Evolutionary conservation across 2,113 vertebrate genomes (phyloP), one percentile per base, ranked within the genome.

Genomic region (Aegotheles bennettii): DNA sequence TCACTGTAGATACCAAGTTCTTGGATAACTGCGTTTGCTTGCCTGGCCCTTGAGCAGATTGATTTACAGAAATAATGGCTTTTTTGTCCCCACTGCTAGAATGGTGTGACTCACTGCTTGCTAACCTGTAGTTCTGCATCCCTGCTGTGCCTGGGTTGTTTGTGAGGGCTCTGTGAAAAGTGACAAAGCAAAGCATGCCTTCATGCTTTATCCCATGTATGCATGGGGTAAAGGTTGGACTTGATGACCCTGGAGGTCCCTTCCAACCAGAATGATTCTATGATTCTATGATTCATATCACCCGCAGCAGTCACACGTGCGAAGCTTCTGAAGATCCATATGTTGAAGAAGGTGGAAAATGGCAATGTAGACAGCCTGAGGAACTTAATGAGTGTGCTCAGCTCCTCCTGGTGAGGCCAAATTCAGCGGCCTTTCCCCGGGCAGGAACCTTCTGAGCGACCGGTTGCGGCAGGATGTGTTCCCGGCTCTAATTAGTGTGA

Each of bases 341-440:
- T 20, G 18, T 25, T 80, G 50, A 64, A 50, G 31, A 50, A 79
- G 23, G 31, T 51, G 35, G 71, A 31, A 61, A 61, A 78, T 17
- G 17, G 40, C 71, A 18, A 3, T 14, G 47, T 7, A 20, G 16
- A 3, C 71, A 51, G 48, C 53, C 14, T 13, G 43, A 67, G 21
- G 51, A 59, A 23, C 35, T 36, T 68, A 47, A 26, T 26, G 24
- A 61, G 31, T 28, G n/a, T 45, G 23, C 59, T 73, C 53, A 45
- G 19, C 48, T 92, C 24, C 47, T 40, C 40, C 42, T 20, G 36
- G 47, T 1, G 3, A 86, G 70, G 43, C 59, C 53, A 25, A 45
- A 33, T 57, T 63, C 2, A 0, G 5, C 3, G 9, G 36, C 38
- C 16, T 67, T 48, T 67, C 57, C 24, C 80, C 1, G 1, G 20